Base-by-base conservation (phyloP, 1,140 invertebrate species). In the Lordiphosa stackelbergi region DNA sequence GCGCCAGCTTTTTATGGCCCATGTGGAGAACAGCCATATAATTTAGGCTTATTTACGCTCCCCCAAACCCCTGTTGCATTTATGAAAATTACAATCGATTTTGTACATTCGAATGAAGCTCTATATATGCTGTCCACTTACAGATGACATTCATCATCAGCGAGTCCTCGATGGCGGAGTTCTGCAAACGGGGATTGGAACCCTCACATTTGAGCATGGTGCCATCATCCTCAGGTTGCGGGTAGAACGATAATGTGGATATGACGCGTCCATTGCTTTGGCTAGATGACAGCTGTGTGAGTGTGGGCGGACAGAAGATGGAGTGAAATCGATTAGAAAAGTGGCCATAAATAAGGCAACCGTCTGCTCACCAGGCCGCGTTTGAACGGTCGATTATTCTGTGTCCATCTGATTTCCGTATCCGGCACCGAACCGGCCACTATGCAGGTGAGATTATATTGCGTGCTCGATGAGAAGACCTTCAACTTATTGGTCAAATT, bases 121-220 rank as follows among this genome's bases (percentile, higher is more conserved):
- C 4, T 43, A 35, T 36, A 38, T 37, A 45, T 22, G 38, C 28
- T 40, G 41, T 59, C 34, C 45, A 95, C 95, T 95, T 90, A 96
- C 95, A 96, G 55, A 95, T 93, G 72, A 97, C 93, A 88, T 96
- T 95, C 52, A 97, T 88, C 66, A 91, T 91, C 84, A 95, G 92
- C 35, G 91, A 91, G 84, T 96, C 95, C 78, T 96, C 94, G 36
- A 96, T 89, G 54, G 90, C 92, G 45, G 92, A 91, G 37, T 91
- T 91, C 28, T 91, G 90, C 28, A 96, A 89, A 24, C 90, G 90
- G 8, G 92, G 93, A 90, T 97, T 97, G 81, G 94, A 93, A 1
- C 94, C 95, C 64, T 93, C 92, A 86, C 95, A 97, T 78, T 94
- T 95, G 45, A 97, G 90, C 57, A 92, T 90, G 22, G 93, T 93